These are phyloP conservation scores for Dipodomys spectabilis DNA, from an alignment of 2,113 vertebrate genomes.

Conservation along the genomic window DNA sequence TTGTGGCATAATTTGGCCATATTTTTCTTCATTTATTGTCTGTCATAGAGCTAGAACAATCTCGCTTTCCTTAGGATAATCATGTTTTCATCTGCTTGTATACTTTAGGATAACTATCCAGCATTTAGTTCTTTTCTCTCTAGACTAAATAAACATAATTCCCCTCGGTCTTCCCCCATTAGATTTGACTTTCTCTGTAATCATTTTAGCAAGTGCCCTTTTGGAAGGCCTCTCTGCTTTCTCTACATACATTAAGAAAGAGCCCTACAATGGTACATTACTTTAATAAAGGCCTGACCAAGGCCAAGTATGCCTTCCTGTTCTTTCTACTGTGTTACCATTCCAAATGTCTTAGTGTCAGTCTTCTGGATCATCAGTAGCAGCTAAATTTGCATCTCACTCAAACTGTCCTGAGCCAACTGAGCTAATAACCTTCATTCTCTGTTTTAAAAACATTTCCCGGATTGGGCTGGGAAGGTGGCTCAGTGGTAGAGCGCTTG, in stretches of 20 bases:
- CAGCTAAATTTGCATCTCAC: neutral
- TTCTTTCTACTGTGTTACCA: neutral
- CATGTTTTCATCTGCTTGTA: slow-evolving; percentile 30
- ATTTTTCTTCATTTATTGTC: slow-evolving; percentile 40
- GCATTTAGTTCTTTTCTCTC: slow-evolving; percentile 54
- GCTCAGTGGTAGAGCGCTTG: too few relatives aligned
- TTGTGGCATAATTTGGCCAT: slow-evolving; percentile 48
- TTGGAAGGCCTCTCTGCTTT: slow-evolving; percentile 25
- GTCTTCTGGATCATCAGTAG: neutral
- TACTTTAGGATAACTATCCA: slow-evolving; percentile 57
- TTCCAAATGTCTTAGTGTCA: neutral
- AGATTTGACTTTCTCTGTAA: slow-evolving; percentile 56
- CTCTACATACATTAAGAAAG: neutral
- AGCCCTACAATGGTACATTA: neutral
- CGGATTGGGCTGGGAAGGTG: too few relatives aligned
- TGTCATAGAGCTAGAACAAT: slow-evolving; percentile 45
- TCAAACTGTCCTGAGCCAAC: neutral
- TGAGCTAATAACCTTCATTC: neutral
- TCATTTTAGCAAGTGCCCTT: neutral
- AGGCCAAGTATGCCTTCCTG: neutral
- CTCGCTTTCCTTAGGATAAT: slow-evolving; percentile 44
- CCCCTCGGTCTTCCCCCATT: slow-evolving; percentile 13
- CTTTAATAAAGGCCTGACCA: neutral
- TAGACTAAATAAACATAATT: slow-evolving; percentile 74
- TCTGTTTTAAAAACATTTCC: slow-evolving; percentile 15